Evolutionary conservation across 2,113 vertebrate species (phyloP), one percentile per base, ranked within the genome.

Genomic region (Oxyruncus cristatus): DNA sequence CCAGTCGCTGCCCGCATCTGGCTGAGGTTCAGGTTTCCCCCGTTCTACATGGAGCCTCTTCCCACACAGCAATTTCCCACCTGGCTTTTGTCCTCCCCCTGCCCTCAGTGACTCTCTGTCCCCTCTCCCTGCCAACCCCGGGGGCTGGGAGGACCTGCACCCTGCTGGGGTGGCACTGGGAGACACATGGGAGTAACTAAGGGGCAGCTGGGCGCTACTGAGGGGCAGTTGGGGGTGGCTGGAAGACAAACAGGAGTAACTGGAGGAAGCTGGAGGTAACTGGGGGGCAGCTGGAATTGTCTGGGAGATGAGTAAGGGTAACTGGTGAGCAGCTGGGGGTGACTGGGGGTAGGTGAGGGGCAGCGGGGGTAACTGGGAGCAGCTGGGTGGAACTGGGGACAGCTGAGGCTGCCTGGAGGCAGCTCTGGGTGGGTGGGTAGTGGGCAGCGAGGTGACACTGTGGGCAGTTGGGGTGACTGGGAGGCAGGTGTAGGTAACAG

Each of bases 1-100:
- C 41, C 0, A 21, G 0, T 22, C 41, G 7, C 42, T 41, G 1
- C 0, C 8, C 2, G 2, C 46, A 14, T 13, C 56, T 1, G 0
- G 41, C 7, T 5, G 5, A 52, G 32, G 22, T 15, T 49, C n/a
- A 6, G 47, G 27, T 37, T 71, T 23, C 19, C 46, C 55, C 30
- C 0, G 0, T 52, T 73, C 59, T 1, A 6, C 10, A 4, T 4
- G 33, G 4, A 49, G 41, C 6, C 33, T 44, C 33, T 46, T 53
- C 8, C 1, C 26, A 42, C 37, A n/a, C 0, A 0, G 33, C 27
- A 11, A 24, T 56, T 70, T 80, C 46, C 63, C 28, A 1, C 5
- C 11, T 1, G 1, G 4, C 19, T 52, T 77, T 46, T 61, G 53
- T 74, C 37, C 68, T 68, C 15, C 14, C 1, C 20, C 46, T 11